A percentile compares a stretch with the other conserved stretches of the same genome.
Evolutionary conservation across 2,797 vertebrate species (phyloP).

Genomic region (Taenioides sp.): DNA sequence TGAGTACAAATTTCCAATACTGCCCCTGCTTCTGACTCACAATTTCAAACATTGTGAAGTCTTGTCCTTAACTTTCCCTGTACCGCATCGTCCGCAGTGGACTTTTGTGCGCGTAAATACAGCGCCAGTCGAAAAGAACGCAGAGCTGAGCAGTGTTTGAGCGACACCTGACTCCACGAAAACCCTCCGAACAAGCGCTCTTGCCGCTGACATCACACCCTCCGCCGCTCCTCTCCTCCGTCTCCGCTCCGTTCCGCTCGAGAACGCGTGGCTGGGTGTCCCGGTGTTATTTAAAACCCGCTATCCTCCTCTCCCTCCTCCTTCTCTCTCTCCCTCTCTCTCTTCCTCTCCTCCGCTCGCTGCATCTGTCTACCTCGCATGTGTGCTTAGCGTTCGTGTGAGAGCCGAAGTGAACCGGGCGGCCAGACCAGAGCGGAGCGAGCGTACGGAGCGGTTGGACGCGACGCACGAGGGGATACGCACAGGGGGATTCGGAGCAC

Average conservation of each 20-base stretch:
- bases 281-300: slow-evolving; percentile 79
- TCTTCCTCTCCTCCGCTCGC: slow-evolving; percentile 62
- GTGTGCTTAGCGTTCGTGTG: slow-evolving; percentile 58
- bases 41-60: no score
- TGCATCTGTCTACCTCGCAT: slow-evolving; percentile 74
- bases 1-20: no score
- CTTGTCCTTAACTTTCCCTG: no score
- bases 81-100: no score
- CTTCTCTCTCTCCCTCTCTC: slow-evolving; percentile 67
- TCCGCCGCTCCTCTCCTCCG: slow-evolving; percentile 57
- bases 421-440: slow-evolving; percentile 58
- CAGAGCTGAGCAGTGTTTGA: background rate
- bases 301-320: slow-evolving; percentile 65
- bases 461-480: slow-evolving; percentile 60
- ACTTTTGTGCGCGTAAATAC: no score
- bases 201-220: slow-evolving; percentile 72
- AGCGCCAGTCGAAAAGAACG: background rate
- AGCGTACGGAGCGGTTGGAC: slow-evolving; percentile 65
- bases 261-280: slow-evolving; percentile 73
- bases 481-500: background rate
- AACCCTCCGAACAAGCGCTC: slow-evolving; percentile 21
- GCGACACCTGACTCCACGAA: background rate
- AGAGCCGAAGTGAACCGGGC: slow-evolving; percentile 58
- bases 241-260: slow-evolving; percentile 73
- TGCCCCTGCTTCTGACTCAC: no score